Base-by-base conservation (phyloP, 2,888 invertebrate genomes). In the Linnaemya vulpina region DNA sequence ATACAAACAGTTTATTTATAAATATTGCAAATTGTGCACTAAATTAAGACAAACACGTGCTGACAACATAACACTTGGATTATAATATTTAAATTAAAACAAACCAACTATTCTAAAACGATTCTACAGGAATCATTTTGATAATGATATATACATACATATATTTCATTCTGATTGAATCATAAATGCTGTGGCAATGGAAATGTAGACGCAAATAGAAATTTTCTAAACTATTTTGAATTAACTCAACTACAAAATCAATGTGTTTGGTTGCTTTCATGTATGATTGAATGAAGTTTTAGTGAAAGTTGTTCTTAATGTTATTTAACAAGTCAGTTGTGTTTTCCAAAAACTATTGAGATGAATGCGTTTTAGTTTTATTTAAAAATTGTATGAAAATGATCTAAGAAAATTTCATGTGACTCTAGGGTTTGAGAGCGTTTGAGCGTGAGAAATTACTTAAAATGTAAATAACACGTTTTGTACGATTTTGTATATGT, bases 11-110 rank as follows among this genome's bases (percentile, higher is more conserved):
- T 9, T 51, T 51, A 17, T n/a, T 46, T 55, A n/a, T 53, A 58
- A 25, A 49, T 46, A 55, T 30, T 53, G 25, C 40, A 63, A 71
- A 58, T 17, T 20, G 76, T 83, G 82, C 82, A 83, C 49, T 58
- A 65, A 76, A 63, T 46, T 75, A 70, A 76, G 71, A 17, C 76
- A 82, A 82, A 71, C 55, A 82, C 76, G 76, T 82, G 82, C 82
- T 76, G 70, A 63, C 43, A 63, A 71, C 5, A 70, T 43, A 49
- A 63, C 43, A 62, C 30, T 40, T 62, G 60, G 15, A 60, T 60
- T 49, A 68, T 38, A 46, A 68, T 11, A 62, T 51, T 53, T 25
- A 49, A 53, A 43, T 35, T 49, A 55, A 58, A 10, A 35, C 68
- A 38, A 25, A 70, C 67, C 35, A 40, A 46, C 74, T 75, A 81